Conservation (phyloP, 1,140 invertebrate species). For the Bombus huntii region DNA sequence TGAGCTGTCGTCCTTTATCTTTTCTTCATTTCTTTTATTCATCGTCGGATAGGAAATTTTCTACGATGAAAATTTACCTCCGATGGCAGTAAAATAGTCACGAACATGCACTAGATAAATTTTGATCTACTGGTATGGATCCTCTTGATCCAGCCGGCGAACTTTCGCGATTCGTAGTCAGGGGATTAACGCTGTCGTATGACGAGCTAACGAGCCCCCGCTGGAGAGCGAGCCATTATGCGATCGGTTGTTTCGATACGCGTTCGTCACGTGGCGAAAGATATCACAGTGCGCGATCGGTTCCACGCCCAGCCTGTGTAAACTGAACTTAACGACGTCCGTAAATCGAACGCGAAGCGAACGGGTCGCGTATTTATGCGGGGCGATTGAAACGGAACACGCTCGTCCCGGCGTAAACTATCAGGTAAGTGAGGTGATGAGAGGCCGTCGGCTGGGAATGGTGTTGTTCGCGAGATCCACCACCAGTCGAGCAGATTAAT, state of each 20-base stretch:
- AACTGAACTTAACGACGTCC: slow-evolving; percentile 44
- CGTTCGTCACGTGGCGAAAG: slow-evolving; percentile 20
- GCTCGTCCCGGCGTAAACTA: slow-evolving; percentile 38
- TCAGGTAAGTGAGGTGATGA: slow-evolving; percentile 47
- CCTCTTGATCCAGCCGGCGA: not conserved
- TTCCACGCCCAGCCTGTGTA: slow-evolving; percentile 56
- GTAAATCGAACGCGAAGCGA: slow-evolving; percentile 53
- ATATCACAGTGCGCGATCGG: not conserved
- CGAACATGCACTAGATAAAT: too few species aligned
- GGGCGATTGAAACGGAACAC: slow-evolving; percentile 40
- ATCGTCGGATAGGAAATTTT: not conserved
- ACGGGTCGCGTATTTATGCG: not conserved
- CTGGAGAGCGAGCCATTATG: not conserved
- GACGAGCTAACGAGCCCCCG: too few species aligned
- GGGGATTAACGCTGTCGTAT: not conserved
- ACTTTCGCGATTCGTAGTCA: not conserved
- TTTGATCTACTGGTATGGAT: not conserved
- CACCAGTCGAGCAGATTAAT: slow-evolving; percentile 40
- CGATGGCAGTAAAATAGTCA: too few species aligned
- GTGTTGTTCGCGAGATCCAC: slow-evolving; percentile 16
- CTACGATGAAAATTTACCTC: not conserved
- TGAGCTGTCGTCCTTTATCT: not conserved
- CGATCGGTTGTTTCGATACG: slow-evolving; percentile 39
- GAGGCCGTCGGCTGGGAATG: not conserved
- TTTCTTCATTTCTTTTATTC: not conserved